Percentiles rank a stretch among this genome's conserved stretches.
phyloP scores from a whole-genome alignment of 2,888 invertebrate genomes.

The Drosophila robusta region DNA sequence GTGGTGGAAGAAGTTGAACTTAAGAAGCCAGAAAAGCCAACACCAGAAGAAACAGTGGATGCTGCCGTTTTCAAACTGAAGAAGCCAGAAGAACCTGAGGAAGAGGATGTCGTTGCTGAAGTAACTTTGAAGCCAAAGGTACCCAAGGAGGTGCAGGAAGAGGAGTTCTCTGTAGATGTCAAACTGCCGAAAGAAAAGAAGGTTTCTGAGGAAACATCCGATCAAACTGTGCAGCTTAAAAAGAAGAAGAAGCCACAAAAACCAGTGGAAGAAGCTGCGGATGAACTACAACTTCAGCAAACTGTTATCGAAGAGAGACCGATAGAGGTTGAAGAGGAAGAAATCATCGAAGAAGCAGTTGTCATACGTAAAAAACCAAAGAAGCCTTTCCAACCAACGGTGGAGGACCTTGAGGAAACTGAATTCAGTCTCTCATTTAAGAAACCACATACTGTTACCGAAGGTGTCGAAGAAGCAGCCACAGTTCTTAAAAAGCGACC shows the following conservation, averaged over 20 bases:
- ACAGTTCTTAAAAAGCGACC: conserved; percentile 84
- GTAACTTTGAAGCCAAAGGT: conserved; percentile 83
- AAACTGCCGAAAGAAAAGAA: conserved; percentile 77
- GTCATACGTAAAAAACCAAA: conserved; percentile 79
- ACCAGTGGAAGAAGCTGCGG: conserved; percentile 81
- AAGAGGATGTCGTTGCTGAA: conserved; percentile 83
- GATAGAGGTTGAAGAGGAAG: conserved; percentile 87
- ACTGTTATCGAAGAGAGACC: conserved; percentile 84
- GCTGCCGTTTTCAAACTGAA: conserved; percentile 79
- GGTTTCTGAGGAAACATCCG: conserved; percentile 82
- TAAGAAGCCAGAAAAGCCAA: conserved; percentile 67
- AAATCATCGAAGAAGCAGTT: conserved; percentile 83
- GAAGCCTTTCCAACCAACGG: conserved; percentile 70
- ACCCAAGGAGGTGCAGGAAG: conserved; percentile 75
- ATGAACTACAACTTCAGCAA: conserved; percentile 82
- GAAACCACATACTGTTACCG: conserved; percentile 84
- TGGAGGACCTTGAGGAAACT: conserved; percentile 83
- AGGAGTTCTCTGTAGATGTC: conserved; percentile 82
- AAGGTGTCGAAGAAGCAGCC: conserved; percentile 85
- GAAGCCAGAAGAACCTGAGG: conserved; percentile 66
- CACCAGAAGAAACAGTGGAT: conserved; percentile 71
- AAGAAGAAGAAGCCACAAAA: conserved; percentile 82
- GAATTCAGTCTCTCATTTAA: conserved; percentile 82
- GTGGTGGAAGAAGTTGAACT: conserved; percentile 69
- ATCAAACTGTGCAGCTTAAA: conserved; percentile 81